phyloP scores from a whole-genome alignment of 2,888 invertebrate genomes.

The Ctenicera cuprea region DNA sequence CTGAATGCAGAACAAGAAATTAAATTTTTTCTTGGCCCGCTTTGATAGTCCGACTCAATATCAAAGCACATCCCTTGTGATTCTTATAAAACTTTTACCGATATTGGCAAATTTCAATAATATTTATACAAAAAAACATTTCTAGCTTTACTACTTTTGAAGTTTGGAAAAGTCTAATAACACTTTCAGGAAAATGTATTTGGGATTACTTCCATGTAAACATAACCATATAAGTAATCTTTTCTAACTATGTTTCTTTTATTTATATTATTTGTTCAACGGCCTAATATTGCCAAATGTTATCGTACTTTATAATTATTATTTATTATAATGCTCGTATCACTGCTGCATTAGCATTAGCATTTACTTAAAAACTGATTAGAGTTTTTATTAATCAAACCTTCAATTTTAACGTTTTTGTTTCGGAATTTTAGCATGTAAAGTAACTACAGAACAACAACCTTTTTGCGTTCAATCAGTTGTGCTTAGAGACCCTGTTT shows the following conservation, averaged over 20 bases:
- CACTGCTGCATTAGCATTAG: no score
- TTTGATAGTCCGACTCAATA: neutral
- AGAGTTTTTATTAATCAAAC: no score
- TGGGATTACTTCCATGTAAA: no score
- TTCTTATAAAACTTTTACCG: constrained; percentile 1
- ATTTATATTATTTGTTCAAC: no score
- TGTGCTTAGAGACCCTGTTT: neutral
- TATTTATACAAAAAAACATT: constrained; percentile 2
- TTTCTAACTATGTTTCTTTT: no score
- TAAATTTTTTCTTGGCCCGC: neutral
- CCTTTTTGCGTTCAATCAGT: neutral
- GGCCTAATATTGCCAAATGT: no score
- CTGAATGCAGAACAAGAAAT: neutral
- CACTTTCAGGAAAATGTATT: neutral
- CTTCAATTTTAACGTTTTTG: no score
- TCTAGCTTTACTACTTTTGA: neutral
- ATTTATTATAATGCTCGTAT: no score
- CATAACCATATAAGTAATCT: no score
- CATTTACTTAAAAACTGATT: no score
- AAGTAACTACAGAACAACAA: neutral
- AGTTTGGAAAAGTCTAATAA: neutral
- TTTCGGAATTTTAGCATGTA: neutral
- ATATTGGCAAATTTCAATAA: constrained; percentile 7
- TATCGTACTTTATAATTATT: no score
- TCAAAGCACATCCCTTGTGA: constrained; percentile 9